Evolutionary conservation across 2,888 invertebrate species (phyloP), one percentile per base, ranked within the genome.

Genomic region (Hirtodrosophila duncani): DNA sequence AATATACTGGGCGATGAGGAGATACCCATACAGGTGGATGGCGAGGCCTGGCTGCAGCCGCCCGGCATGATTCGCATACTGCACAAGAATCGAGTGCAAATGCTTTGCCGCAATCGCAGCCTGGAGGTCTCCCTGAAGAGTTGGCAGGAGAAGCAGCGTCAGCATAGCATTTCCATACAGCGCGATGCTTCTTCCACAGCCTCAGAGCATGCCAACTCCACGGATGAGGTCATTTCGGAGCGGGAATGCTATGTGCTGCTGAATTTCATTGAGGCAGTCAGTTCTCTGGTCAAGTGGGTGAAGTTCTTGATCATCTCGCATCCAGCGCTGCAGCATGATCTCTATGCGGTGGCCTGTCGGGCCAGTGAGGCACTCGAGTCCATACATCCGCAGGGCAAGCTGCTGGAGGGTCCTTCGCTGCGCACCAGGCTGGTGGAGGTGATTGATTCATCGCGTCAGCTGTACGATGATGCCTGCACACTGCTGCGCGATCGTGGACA

Each of bases 11-110:
- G 95, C 10, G 94, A 94, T 34, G 97, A 92, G 88, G 94, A 96
- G 38, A 96, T 98, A 10, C 98, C 98, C 0, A 95, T 98, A 41
- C 96, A 95, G 88, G 98, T 98, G 26, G 98, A 99, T 84, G 99
- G 98, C 0, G 99, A 99, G 87, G 98, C 98, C 1, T 98, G 98
- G 98, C 90, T 98, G 26, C 98, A 98, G 86, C 96, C 97, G 0
- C 98, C 99, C 0, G 98, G 98, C 23, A 95, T 97, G 84, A 96
- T 99, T 67, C 90, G 96, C 45, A 98, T 99, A 67, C 92, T 97
- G 68, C 98, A 98, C 87, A 98, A 98, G 88, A 98, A 98, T 88
- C 90, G 98, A 42, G 96, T 98, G 84, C 98, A 98, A 88, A 97
- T 99, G 95, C 88, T 99, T 14, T 96, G 95, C 83, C 89, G 98